A percentile compares a stretch with the other conserved stretches of the same genome.
Conservation (phyloP, 2,888 invertebrate species). For the Phytoseiulus persimilis region DNA sequence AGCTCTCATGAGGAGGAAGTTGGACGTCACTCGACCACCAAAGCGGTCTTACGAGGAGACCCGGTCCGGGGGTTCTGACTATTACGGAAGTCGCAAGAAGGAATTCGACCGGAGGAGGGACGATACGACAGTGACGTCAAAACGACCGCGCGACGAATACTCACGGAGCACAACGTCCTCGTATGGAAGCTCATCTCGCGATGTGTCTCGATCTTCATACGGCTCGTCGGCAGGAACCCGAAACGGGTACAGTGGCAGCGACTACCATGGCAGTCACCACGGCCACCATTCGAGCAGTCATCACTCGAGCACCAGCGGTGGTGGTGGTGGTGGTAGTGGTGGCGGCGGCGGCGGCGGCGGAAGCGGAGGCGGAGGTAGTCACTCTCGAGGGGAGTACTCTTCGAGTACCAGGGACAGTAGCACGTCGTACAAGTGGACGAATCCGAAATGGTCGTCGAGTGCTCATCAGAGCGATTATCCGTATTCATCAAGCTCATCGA, state of each 20-base stretch:
- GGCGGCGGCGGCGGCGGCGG: constrained; percentile 17
- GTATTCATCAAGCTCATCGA: constrained; percentile 14
- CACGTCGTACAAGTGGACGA: background rate
- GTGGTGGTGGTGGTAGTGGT: constrained; percentile 14
- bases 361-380: constrained; percentile 15
- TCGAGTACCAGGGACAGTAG: background rate
- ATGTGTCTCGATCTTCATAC: constrained; percentile 18
- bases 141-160: constrained; percentile 15
- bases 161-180: constrained; percentile 13
- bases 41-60: constrained; percentile 21
- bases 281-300: constrained; percentile 10
- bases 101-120: constrained; percentile 27
- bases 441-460: background rate
- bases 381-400: constrained; percentile 17
- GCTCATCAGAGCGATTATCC: background rate
- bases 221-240: constrained; percentile 22
- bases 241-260: constrained; percentile 24
- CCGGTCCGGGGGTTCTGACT: constrained; percentile 9
- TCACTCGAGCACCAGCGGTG: constrained; percentile 9
- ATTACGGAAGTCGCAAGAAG: constrained; percentile 24
- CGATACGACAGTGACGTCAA: background rate
- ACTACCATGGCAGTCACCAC: constrained; percentile 13
- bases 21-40: background rate
- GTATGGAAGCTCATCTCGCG: constrained; percentile 19
- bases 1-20: constrained; percentile 12